These are phyloP conservation scores for Hippoglossus hippoglossus DNA, from an alignment of 2,797 vertebrate species.

Conservation along the genomic window DNA sequence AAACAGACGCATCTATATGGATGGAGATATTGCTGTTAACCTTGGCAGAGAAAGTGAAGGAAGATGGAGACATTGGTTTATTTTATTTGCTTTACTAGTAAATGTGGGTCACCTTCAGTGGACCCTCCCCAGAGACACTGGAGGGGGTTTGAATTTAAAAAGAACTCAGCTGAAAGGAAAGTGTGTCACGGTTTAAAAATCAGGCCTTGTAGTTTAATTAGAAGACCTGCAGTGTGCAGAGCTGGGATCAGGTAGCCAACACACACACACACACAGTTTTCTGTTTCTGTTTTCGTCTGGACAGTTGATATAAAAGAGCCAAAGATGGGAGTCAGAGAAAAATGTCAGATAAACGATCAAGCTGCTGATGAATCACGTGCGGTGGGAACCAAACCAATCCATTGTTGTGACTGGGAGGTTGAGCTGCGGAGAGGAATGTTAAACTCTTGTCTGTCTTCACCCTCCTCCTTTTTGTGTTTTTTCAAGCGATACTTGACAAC, in stretches of 20 bases:
- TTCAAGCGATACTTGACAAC: conserved; percentile 29
- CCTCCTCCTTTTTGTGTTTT: conserved; percentile 42
- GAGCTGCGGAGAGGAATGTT: conserved; percentile 71
- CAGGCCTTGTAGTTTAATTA: conserved; percentile 35
- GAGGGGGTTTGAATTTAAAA: conserved; percentile 21
- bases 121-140: conserved; percentile 30
- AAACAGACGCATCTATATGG: conserved; percentile 65
- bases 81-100: conserved; percentile 46
- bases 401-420: conserved; percentile 62
- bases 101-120: conserved; percentile 52
- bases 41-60: conserved; percentile 42
- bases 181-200: conserved; percentile 25
- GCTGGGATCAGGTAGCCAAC: conserved; percentile 26
- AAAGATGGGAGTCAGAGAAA: conserved; percentile 36
- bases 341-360: conserved; percentile 62
- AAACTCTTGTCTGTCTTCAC: conserved; percentile 45
- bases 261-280: conserved; percentile 5
- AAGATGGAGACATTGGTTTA: conserved; percentile 40
- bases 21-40: conserved; percentile 47
- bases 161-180: conserved; percentile 28
- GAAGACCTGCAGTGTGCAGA: conserved; percentile 19
- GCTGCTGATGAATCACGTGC: conserved; percentile 60
- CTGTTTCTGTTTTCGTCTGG: conserved; percentile 19
- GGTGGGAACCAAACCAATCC: conserved; percentile 53
- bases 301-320: conserved; percentile 23